Conservation (phyloP, 2,888 invertebrate genomes). For the Dromius quadrimaculatus region DNA sequence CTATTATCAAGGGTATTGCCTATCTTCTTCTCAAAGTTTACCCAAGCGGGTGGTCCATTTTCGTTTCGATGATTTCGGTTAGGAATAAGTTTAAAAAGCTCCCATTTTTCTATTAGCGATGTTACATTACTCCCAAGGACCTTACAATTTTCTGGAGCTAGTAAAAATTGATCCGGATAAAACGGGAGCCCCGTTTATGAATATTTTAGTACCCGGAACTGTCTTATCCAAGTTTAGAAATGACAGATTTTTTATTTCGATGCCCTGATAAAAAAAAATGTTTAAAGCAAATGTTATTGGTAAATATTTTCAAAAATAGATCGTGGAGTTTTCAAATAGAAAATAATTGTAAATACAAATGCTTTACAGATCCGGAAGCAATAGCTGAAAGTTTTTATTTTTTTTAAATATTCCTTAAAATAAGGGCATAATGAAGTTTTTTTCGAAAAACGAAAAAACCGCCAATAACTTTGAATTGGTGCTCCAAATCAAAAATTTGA, state of each 20-base stretch:
- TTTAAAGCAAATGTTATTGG: too few relatives aligned
- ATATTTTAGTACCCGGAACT: conserved; percentile 90
- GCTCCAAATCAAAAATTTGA: too few relatives aligned
- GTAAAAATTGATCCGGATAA: conserved; percentile 75
- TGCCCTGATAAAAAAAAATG: conserved; percentile 80
- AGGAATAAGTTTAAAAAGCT: conserved; percentile 69
- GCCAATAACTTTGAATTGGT: too few relatives aligned
- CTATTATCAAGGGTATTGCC: conserved; percentile 71
- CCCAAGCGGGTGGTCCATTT: conserved; percentile 91
- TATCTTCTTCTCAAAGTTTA: conserved; percentile 87
- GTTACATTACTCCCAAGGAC: conserved; percentile 88
- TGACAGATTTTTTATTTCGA: conserved; percentile 81
- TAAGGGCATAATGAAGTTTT: too few relatives aligned
- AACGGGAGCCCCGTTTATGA: conserved; percentile 73
- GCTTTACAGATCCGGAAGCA: too few relatives aligned
- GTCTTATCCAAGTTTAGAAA: conserved; percentile 80
- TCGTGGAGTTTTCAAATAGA: too few relatives aligned
- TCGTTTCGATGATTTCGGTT: conserved; percentile 68
- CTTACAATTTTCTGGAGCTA: conserved; percentile 76
- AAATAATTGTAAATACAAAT: too few relatives aligned
- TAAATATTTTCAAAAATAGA: too few relatives aligned
- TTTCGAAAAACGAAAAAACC: too few relatives aligned
- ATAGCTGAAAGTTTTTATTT: too few relatives aligned
- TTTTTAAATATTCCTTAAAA: too few relatives aligned
- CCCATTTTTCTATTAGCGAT: conserved; percentile 90